phyloP scores from a whole-genome alignment of 2,113 vertebrate genomes.

The Poeciliopsis prolifica region DNA sequence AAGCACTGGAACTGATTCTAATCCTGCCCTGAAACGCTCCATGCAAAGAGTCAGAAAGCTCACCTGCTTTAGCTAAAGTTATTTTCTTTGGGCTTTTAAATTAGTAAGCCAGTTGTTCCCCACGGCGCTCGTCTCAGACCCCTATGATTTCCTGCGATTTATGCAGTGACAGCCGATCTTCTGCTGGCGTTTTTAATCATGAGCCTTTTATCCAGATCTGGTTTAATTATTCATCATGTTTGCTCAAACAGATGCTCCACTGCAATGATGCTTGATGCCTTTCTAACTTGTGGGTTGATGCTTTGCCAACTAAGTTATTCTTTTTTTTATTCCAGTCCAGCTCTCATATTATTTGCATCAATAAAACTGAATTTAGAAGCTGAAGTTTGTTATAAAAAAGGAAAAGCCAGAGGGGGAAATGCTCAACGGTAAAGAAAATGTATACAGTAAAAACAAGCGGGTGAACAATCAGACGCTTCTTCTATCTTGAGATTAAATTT shows the following conservation, averaged over 20 bases:
- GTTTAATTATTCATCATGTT: slow-evolving; percentile 59
- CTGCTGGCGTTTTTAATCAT: slow-evolving; percentile 58
- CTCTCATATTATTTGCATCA: neutral
- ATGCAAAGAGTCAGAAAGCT: slow-evolving; percentile 11
- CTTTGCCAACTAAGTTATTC: no score
- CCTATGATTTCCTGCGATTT: slow-evolving; percentile 6
- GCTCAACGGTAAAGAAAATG: neutral
- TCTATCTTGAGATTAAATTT: neutral
- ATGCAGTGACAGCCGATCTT: slow-evolving; percentile 12
- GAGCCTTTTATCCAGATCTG: slow-evolving; percentile 48
- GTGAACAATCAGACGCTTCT: neutral
- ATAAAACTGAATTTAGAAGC: neutral
- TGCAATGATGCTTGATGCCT: neutral
- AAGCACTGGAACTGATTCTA: slow-evolving; percentile 15
- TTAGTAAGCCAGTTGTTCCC: neutral
- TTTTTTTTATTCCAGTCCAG: neutral
- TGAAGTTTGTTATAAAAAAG: neutral
- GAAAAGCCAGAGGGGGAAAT: neutral
- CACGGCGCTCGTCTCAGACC: neutral
- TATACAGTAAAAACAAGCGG: neutral
- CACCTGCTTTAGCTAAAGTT: slow-evolving; percentile 7
- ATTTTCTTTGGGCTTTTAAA: neutral
- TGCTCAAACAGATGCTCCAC: slow-evolving; percentile 22
- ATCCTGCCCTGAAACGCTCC: slow-evolving; percentile 4
- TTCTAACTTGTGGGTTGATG: neutral